Percentiles rank a stretch among this genome's conserved stretches.
These are phyloP conservation scores for Monochamus saltuarius DNA, from an alignment of 1,140 invertebrate species.

Conservation along the genomic window DNA sequence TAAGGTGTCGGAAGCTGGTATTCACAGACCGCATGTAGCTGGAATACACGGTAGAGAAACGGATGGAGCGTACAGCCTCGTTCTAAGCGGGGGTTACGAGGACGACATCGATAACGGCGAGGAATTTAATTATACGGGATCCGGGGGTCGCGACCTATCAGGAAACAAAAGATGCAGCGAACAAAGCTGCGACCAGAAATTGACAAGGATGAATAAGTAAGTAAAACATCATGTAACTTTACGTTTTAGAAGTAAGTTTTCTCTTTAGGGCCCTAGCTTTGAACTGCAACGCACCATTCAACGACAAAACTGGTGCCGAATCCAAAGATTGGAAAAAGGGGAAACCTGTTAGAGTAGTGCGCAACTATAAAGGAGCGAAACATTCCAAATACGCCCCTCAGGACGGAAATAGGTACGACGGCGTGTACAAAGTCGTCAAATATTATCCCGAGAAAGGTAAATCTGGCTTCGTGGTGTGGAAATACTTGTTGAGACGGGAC, in stretches of 20 bases:
- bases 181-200: conserved; percentile 79
- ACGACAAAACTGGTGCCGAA: conserved; percentile 67
- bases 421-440: conserved; percentile 80
- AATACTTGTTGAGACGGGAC: conserved; percentile 76
- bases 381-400: conserved; percentile 78
- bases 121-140: conserved; percentile 82
- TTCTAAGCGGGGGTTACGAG: conserved; percentile 84
- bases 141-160: conserved; percentile 77
- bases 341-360: conserved; percentile 76
- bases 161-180: conserved; percentile 81
- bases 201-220: conserved; percentile 77
- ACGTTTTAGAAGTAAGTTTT: conserved; percentile 2
- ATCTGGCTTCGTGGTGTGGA: conserved; percentile 80
- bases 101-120: conserved; percentile 84
- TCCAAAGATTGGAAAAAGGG: conserved; percentile 73
- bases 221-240: conserved; percentile 10
- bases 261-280: conserved; percentile 70
- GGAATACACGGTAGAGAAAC: conserved; percentile 82
- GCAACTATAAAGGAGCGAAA: conserved; percentile 74
- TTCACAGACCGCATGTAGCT: conserved; percentile 72
- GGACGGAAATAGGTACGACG: conserved; percentile 75
- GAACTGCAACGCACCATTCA: conserved; percentile 71
- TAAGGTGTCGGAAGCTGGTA: conserved; percentile 76
- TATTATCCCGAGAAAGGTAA: conserved; percentile 81
- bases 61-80: conserved; percentile 81